These are phyloP conservation scores for Chaetodon trifasciatus DNA, from an alignment of 2,797 vertebrate genomes.

Conservation along the genomic window DNA sequence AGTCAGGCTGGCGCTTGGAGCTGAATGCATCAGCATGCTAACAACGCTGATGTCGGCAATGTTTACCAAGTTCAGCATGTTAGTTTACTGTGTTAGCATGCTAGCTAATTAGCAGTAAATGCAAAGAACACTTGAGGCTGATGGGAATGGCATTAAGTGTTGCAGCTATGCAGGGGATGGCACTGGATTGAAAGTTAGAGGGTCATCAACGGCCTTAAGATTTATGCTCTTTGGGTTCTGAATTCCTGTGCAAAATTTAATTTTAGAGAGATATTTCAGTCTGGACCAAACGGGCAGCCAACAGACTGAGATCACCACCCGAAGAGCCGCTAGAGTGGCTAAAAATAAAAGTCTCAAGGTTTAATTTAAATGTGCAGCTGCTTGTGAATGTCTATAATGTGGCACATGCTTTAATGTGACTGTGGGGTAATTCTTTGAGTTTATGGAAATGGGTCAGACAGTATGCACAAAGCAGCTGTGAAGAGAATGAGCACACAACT, in stretches of 20 bases:
- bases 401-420: background rate
- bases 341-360: background rate
- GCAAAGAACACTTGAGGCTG: background rate
- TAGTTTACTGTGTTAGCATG: background rate
- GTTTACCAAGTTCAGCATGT: background rate
- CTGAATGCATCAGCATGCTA: background rate
- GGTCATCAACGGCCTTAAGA: background rate
- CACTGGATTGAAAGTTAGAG: background rate
- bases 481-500: background rate
- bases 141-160: background rate
- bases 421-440: background rate
- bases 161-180: background rate
- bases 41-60: background rate
- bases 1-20: background rate
- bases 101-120: background rate
- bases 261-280: background rate
- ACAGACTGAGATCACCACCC: background rate
- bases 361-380: background rate
- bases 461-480: background rate
- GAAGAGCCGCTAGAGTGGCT: background rate
- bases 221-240: background rate
- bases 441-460: background rate
- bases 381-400: background rate
- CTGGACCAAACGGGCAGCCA: background rate
- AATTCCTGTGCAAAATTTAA: background rate